Evolutionary conservation across 1,140 invertebrate genomes (phyloP).

Genomic region (Periplaneta americana): DNA sequence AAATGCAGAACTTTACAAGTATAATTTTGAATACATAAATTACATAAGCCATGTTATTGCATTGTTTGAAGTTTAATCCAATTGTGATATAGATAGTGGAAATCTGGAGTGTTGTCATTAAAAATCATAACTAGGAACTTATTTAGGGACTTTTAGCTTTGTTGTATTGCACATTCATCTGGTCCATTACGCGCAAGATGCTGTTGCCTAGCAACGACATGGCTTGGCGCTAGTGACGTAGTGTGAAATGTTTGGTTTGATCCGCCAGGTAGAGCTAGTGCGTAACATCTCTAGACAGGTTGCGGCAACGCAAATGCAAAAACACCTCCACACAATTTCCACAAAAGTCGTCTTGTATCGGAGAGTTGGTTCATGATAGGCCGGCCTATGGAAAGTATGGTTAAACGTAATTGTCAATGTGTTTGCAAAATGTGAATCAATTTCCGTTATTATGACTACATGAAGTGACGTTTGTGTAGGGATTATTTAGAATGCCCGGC

Average conservation of each 20-base stretch:
- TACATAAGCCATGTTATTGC: too few relatives aligned
- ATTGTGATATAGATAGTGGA: too few relatives aligned
- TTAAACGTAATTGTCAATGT: neutral
- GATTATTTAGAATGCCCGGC: slow-evolving; percentile 11
- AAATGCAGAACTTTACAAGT: too few relatives aligned
- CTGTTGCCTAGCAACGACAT: neutral
- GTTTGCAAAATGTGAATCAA: neutral
- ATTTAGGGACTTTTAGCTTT: neutral
- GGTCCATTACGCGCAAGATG: neutral
- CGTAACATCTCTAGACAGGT: neutral
- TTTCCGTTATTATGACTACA: neutral
- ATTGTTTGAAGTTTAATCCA: too few relatives aligned
- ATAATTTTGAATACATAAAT: too few relatives aligned
- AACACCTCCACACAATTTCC: neutral
- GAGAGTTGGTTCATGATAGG: neutral
- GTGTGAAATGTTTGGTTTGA: neutral
- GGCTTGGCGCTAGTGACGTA: neutral
- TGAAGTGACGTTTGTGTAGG: neutral
- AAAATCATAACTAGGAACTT: neutral
- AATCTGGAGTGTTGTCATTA: too few relatives aligned
- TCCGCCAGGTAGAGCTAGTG: neutral
- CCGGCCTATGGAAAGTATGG: neutral
- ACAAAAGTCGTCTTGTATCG: neutral
- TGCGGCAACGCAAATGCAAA: neutral
- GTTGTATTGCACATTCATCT: neutral